A percentile compares a stretch with the other conserved stretches of the same genome.
Conservation (phyloP, 2,888 invertebrate genomes). For the Sarcophaga caerulescens region DNA sequence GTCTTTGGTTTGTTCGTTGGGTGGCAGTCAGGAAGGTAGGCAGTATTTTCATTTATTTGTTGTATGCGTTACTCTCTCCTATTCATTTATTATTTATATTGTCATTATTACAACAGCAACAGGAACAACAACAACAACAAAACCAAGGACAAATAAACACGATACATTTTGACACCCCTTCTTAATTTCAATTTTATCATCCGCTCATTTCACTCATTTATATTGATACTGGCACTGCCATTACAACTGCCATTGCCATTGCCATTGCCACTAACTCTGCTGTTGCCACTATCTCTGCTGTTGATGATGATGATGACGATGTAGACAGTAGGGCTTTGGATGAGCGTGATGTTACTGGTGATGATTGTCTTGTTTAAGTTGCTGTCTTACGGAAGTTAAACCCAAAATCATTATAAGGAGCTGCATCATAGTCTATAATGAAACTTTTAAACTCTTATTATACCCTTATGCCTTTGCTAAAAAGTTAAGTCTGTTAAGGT, state of each 20-base stretch:
- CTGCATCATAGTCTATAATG: conserved; percentile 55
- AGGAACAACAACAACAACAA: conserved; percentile 31
- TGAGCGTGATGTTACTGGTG: conserved; percentile 30
- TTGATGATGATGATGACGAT: conserved; percentile 29
- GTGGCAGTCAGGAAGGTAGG: conserved; percentile 64
- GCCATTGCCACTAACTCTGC: background rate
- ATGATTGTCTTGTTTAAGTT: conserved; percentile 65
- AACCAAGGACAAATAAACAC: conserved; percentile 23
- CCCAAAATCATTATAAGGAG: conserved; percentile 71
- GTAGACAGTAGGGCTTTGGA: conserved; percentile 15
- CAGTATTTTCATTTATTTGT: conserved; percentile 52
- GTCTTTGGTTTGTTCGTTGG: conserved; percentile 41
- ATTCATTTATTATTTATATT: conserved; percentile 63
- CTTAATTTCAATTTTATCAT: conserved; percentile 35
- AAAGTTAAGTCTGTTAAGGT: conserved; percentile 29
- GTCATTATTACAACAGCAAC: conserved; percentile 62
- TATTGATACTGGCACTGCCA: conserved; percentile 13
- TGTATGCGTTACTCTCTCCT: conserved; percentile 8
- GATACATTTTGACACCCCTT: conserved; percentile 55
- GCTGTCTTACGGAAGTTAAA: conserved; percentile 71
- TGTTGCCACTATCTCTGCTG: conserved; percentile 23
- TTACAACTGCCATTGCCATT: background rate
- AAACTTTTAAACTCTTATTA: conserved; percentile 60
- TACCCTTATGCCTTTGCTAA: conserved; percentile 19
- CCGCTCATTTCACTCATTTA: conserved; percentile 7